Conservation (phyloP, 2,113 vertebrate genomes). For the Entosphenus tridentatus region DNA sequence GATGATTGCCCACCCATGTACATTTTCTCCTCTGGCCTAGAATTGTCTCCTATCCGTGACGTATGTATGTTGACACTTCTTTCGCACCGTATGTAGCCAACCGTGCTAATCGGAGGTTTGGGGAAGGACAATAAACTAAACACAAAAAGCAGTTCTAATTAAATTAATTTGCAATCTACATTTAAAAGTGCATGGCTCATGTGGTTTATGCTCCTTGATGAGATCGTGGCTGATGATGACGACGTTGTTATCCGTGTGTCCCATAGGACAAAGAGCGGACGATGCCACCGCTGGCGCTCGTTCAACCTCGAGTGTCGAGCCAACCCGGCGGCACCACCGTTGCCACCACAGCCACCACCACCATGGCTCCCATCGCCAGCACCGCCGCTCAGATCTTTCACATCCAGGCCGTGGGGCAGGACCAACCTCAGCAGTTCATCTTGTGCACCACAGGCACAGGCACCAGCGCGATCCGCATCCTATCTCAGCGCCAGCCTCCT, state of each 20-base stretch:
- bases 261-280: constrained; percentile 21
- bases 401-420: constrained; percentile 29
- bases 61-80: no score
- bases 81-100: no score
- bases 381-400: constrained; percentile 37
- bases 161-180: no score
- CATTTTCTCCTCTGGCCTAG: neutral
- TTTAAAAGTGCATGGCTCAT: no score
- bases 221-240: no score
- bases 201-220: no score
- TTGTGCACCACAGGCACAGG: constrained; percentile 24
- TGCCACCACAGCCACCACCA: no score
- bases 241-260: no score
- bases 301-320: constrained; percentile 17
- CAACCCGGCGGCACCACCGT: constrained; percentile 12
- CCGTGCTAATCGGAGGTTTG: no score
- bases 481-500: constrained; percentile 29
- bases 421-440: constrained; percentile 28
- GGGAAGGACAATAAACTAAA: no score
- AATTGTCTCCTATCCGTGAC: neutral
- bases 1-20: neutral
- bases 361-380: no score
- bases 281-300: constrained; percentile 15
- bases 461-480: constrained; percentile 30
- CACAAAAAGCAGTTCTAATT: no score